phyloP scores from a whole-genome alignment of 2,888 invertebrate species.

The Platypus cylindrus region DNA sequence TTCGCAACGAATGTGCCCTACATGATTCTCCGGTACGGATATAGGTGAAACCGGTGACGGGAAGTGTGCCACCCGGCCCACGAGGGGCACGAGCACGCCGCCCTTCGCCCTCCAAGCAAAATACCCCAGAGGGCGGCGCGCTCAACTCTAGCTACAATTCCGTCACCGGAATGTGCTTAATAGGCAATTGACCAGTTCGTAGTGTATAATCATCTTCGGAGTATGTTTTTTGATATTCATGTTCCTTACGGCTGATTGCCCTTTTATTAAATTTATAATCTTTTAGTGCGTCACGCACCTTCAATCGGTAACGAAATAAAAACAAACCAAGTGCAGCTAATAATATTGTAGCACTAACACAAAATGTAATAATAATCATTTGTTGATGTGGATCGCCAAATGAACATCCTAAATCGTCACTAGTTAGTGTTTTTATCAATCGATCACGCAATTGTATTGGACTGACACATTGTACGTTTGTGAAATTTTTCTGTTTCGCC shows the following conservation, averaged over 20 bases:
- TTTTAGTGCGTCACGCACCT: constrained; percentile 69
- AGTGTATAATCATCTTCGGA: constrained; percentile 72
- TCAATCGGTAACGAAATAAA: constrained; percentile 66
- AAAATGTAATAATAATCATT: constrained; percentile 63
- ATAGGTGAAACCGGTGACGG: constrained; percentile 65
- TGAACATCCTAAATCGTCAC: constrained; percentile 71
- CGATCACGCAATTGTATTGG: constrained; percentile 62
- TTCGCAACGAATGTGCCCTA: constrained; percentile 38
- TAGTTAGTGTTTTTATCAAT: constrained; percentile 51
- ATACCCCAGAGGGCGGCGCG: constrained; percentile 68
- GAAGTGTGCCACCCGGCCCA: constrained; percentile 47
- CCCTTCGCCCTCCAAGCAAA: constrained; percentile 48
- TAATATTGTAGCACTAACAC: constrained; percentile 60
- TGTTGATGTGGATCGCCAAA: constrained; percentile 68
- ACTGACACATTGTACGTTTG: constrained; percentile 54
- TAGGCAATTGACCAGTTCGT: constrained; percentile 46
- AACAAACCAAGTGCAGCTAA: constrained; percentile 60
- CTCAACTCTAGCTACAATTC: constrained; percentile 94
- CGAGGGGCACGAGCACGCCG: constrained; percentile 37
- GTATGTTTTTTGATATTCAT: constrained; percentile 82
- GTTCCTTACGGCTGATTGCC: constrained; percentile 61
- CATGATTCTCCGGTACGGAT: constrained; percentile 51
- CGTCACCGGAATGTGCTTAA: constrained; percentile 73
- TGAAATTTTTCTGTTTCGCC: constrained; percentile 53
- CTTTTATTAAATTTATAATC: constrained; percentile 72